Base-by-base conservation (phyloP, 2,113 vertebrate species). In the Otis tarda region DNA sequence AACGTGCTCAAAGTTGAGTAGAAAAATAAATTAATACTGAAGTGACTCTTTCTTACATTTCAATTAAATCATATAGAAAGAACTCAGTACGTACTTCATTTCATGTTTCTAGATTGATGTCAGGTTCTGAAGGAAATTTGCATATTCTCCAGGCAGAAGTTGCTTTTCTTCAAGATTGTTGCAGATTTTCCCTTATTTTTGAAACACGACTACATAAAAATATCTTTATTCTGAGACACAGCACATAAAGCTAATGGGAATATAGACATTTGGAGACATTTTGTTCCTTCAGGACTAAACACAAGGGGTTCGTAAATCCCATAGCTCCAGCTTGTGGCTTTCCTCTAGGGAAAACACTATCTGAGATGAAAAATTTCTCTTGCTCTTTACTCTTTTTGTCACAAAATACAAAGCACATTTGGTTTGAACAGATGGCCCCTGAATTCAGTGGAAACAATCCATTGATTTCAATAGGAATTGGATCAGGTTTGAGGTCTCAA, bases 261-360 rank as follows among this genome's bases (percentile, higher is more conserved):
- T 88, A 84, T 30, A 93, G 77, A 55, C 83, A 37, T 75, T 78
- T 78, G 59, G 76, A 89, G 87, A 92, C 33, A 60, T 41, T 86
- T 77, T 77, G 22, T 94, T 89, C 91, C 76, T 93, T 69, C 63
- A 94, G 86, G 87, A 95, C 12, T 33, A 87, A 95, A 91, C 67
- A 91, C 69, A 85, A 90, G 61, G 39, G 33, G 45, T 63, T 87
- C 16, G 4, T 52, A 78, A 93, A 93, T 95, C 80, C 83, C 60
- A 8, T 6, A 64, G 84, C 74, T 96, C 49, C 77, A 87, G 92
- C 82, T 92, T 90, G 59, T 73, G 87, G 35, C 39, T 94, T 85
- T 88, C 43, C 79, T 70, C 85, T 53, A 12, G 60, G 79, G 65
- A 84, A 89, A 85, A 70, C 43, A 27, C 33, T 68, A 52, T 65